Evolutionary conservation across 2,797 vertebrate species (phyloP), one percentile per base, ranked within the genome.

Genomic region (Thaleichthys pacificus): DNA sequence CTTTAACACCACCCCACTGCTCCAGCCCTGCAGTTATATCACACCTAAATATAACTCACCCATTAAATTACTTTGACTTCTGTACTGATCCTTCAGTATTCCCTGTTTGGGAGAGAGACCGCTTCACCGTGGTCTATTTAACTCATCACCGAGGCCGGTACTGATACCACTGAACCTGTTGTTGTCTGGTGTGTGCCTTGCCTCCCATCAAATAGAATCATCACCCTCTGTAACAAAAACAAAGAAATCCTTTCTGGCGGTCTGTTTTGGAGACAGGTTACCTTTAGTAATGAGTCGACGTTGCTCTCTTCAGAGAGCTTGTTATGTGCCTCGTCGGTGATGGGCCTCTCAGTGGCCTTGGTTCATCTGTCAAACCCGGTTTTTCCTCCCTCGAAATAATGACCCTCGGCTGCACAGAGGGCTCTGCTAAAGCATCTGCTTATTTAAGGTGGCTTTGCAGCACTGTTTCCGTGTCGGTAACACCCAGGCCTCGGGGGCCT

Each of bases 361-460:
- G 95, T 95, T 97, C 96, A 97, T 98, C 97, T 96, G 96, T 98
- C 97, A 98, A 96, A 96, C 95, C 91, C 93, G 95, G 95, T 97
- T 98, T 98, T 96, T 95, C 95, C 96, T 2, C 11, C 95, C 95
- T 95, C 95, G 96, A 97, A 98, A 98, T 98, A 98, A 99, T 97
- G 97, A 99, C 97, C 95, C 93, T 92, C 93, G 93, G 95, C 94
- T 93, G 95, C 95, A 94, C 94, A 89, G 78, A 92, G 94, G 85
- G 93, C 94, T 93, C 92, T 84, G 93, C 95, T 91, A 88, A 91
- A 91, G 91, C 80, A 88, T 87, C 86, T 87, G 85, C 90, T 92
- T 92, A 90, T 90, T 93, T 91, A 90, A 90, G 89, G 90, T 87
- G 89, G 88, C 90, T 93, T 90, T 90, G 85, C 86, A 79, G 82